phyloP scores from a whole-genome alignment of 2,888 invertebrate species.

The Acanthosoma haemorrhoidale region DNA sequence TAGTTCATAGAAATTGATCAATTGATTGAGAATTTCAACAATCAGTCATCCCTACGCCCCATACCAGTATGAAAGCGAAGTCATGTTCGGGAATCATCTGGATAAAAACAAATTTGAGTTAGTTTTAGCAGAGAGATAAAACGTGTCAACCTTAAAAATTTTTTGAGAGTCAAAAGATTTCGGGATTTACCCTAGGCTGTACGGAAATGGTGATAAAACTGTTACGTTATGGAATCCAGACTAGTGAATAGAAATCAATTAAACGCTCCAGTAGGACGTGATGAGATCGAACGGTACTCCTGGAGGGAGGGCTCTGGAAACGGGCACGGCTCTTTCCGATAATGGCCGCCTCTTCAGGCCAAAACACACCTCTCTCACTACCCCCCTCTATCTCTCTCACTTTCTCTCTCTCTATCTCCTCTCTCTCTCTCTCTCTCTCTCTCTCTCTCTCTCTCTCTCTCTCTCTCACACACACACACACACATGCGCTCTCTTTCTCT shows the following conservation, averaged over 20 bases:
- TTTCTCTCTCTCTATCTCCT: background rate
- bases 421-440: background rate
- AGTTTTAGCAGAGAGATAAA: too few relatives aligned
- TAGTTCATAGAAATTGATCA: too few relatives aligned
- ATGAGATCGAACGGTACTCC: background rate
- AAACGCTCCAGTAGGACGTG: conserved; percentile 2
- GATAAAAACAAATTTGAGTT: too few relatives aligned
- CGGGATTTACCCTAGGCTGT: background rate
- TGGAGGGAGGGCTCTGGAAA: background rate
- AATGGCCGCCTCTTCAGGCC: background rate
- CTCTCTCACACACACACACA: too few relatives aligned
- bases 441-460: background rate
- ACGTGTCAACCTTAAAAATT: too few relatives aligned
- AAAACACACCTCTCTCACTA: conserved; percentile 7
- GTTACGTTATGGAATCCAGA: conserved; percentile 1
- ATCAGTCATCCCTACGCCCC: too few relatives aligned
- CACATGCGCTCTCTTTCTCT: too few relatives aligned
- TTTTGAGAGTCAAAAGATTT: too few relatives aligned
- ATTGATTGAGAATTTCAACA: too few relatives aligned
- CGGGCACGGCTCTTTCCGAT: background rate
- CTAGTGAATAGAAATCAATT: conserved; percentile 5
- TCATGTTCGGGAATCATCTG: too few relatives aligned
- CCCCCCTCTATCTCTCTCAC: too few relatives aligned
- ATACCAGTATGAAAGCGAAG: too few relatives aligned
- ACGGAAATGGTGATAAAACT: background rate